Evolutionary conservation across 2,888 invertebrate species (phyloP), one percentile per base, ranked within the genome.

Genomic region (Phlogophora meticulosa): DNA sequence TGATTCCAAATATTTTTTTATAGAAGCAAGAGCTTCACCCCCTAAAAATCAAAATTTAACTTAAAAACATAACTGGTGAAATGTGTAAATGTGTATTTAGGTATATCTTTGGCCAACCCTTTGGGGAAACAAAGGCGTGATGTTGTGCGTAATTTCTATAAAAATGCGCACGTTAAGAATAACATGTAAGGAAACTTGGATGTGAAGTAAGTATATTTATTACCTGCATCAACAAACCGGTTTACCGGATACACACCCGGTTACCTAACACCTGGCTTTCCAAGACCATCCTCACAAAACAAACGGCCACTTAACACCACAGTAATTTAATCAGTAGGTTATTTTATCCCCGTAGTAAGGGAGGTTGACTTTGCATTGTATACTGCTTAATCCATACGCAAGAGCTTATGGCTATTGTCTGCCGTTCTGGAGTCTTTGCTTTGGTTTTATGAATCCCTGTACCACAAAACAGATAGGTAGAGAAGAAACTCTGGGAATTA

Each of bases 401-500:
- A 76, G 76, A 78, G 59, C 60, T 76, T 72, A 67, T 72, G 76
- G 65, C 84, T 60, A 80, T 86, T 86, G 86, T 86, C 63, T 76
- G 55, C 38, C 48, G 57, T 22, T 57, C 52, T 62, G 55, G 51
- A 65, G 71, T 62, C 76, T 80, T 67, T 52, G 60, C 76, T 76
- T 67, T 71, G 46, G 67, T 80, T 65, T 76, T 56, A 76, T 68
- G 68, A 74, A 34, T 42, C 57, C 42, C 32, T 15, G 11, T 40
- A 32, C 15, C 42, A 61, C 5, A 22, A 4, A 22, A 22, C 17
- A 36, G 10, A 1, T 49, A 17, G 15, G 0, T 9, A 13, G 36
- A 67, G 62, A 72, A 38, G 28, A 0, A 7, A 20, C 0, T 42
- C 0, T 4, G n/a, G n/a, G n/a, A n/a, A n/a, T n/a, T n/a, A 66